A percentile compares a stretch with the other conserved stretches of the same genome.
Evolutionary conservation across 2,797 vertebrate genomes (phyloP).

Genomic region (Chelonia mydas): DNA sequence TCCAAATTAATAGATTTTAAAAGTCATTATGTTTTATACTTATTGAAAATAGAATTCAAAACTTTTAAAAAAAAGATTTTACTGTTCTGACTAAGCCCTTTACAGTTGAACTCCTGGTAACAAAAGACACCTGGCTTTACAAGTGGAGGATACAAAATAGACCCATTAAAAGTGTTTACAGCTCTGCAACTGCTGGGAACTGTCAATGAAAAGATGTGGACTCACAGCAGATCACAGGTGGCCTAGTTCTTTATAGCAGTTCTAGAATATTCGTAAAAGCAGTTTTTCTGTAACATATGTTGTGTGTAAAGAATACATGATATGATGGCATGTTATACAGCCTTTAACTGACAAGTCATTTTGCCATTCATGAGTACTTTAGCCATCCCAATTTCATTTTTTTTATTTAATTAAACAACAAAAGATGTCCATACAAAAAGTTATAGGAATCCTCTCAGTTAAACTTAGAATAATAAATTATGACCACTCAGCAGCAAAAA

Average conservation of each 20-base stretch:
- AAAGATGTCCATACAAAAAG: constrained; percentile 25
- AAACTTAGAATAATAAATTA: constrained; percentile 57
- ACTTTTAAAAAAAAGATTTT: background rate
- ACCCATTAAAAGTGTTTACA: background rate
- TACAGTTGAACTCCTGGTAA: background rate
- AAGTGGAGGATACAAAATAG: background rate
- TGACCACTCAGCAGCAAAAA: constrained; percentile 57
- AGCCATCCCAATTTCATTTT: constrained; percentile 29
- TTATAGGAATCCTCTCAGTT: constrained; percentile 36
- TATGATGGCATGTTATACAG: background rate
- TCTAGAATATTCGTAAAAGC: background rate
- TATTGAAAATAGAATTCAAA: background rate
- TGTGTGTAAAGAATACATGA: background rate
- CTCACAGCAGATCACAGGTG: background rate
- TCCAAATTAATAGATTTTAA: background rate
- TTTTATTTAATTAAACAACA: constrained; percentile 61
- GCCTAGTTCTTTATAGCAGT: background rate
- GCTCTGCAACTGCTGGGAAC: background rate
- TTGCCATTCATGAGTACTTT: constrained; percentile 27
- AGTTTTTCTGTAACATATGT: background rate
- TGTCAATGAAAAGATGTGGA: background rate
- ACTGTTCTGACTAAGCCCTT: background rate
- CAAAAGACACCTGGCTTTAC: background rate
- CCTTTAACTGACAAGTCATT: background rate
- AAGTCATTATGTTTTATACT: constrained; percentile 7